Evolutionary conservation across 2,113 vertebrate genomes (phyloP), one percentile per base, ranked within the genome.

Genomic region (Paradisaea rubra): DNA sequence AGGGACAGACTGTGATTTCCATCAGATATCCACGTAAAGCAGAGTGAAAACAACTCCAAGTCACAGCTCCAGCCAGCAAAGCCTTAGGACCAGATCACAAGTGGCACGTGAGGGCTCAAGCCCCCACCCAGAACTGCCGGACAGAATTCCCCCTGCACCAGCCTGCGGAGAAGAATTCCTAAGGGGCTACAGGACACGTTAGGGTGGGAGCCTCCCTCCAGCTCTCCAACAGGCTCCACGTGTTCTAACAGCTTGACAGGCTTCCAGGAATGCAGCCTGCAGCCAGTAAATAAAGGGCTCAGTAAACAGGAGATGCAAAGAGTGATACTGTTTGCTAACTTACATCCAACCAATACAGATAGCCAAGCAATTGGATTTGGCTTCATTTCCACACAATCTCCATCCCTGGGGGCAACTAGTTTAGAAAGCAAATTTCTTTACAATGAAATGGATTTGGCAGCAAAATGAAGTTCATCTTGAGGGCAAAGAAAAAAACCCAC

Each of bases 401-500:
- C 91, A 9, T 81, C 94, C 95, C 97, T 64, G 59, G 66, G 94
- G 97, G 73, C 68, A 97, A 88, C 70, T 74, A 89, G 81, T 76
- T 95, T 80, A 94, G 94, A 97, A 97, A 97, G 83, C 95, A 91
- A 94, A 96, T 97, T 97, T 97, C 96, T 97, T 97, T 96, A 96
- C 89, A 91, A 87, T 97, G 95, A 97, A 97, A 95, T 94, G 45
- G 81, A 85, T 96, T 97, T 98, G 97, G 97, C 97, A 98, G 85
- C 41, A 37, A 96, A 93, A 94, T 83, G 88, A 97, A 97, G 98
- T 98, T 98, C 97, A 97, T 93, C 82, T 94, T 95, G 89, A 96
- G 97, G 96, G 93, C 95, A 92, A 95, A 91, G 53, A 5, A 86
- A 77, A 87, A 87, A 31, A 85, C 14, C 4, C 18, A 33, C 63